Evolutionary conservation across 53 echinoderm and acorn worm species (phyloP).

Genomic region (Glandiceps talaboti): DNA sequence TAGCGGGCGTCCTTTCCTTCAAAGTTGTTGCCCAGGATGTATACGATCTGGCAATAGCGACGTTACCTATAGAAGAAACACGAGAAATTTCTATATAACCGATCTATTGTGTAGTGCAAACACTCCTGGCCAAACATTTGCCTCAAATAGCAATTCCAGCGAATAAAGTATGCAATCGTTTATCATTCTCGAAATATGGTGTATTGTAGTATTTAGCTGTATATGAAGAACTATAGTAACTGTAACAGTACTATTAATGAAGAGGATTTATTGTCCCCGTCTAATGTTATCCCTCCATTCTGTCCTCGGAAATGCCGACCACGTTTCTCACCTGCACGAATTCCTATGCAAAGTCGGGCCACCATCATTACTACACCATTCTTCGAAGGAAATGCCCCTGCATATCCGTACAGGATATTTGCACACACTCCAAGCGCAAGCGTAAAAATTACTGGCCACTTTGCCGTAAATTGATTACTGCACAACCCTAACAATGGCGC

Average conservation of each 20-base stretch:
- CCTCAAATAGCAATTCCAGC: too few relatives aligned
- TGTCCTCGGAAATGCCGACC: too few relatives aligned
- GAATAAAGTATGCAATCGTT: too few relatives aligned
- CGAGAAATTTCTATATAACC: too few relatives aligned
- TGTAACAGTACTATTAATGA: too few relatives aligned
- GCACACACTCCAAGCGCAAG: conserved; percentile 16
- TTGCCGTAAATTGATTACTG: conserved; percentile 20
- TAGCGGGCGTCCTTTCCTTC: conserved; percentile 23
- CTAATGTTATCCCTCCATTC: too few relatives aligned
- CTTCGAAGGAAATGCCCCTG: conserved; percentile 23
- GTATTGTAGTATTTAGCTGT: too few relatives aligned
- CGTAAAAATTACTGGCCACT: conserved; percentile 22
- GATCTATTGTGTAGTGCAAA: too few relatives aligned
- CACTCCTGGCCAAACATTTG: too few relatives aligned
- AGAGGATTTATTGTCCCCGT: too few relatives aligned
- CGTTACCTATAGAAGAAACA: conserved; percentile 21
- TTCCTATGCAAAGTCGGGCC: conserved; percentile 28
- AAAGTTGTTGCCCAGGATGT: conserved; percentile 22
- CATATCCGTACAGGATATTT: conserved; percentile 17
- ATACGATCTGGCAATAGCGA: conserved; percentile 26
- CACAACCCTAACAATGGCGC: conserved; percentile 33
- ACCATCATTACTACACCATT: conserved; percentile 19
- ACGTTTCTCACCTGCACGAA: conserved; percentile 31
- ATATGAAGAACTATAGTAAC: too few relatives aligned
- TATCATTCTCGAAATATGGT: too few relatives aligned